Conservation (phyloP, 2,888 invertebrate genomes). For the Atethmia centrago region DNA sequence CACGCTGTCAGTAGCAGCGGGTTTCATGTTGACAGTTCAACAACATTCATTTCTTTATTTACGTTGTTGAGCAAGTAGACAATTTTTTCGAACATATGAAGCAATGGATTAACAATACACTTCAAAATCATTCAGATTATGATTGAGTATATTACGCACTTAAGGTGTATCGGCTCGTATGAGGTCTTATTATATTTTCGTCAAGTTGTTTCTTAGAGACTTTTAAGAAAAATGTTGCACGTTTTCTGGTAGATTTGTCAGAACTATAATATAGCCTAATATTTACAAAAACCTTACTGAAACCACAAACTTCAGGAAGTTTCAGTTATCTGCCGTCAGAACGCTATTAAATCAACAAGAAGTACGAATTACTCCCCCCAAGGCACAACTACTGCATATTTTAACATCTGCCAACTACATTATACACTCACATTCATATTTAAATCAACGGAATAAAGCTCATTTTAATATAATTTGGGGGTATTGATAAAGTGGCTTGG, state of each 20-base stretch:
- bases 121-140: too few species aligned
- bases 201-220: not conserved
- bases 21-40: too few species aligned
- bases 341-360: slow-evolving; percentile 79
- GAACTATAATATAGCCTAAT: not conserved
- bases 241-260: not conserved
- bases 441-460: slow-evolving; percentile 70
- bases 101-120: too few species aligned
- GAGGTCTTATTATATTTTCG: not conserved
- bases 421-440: slow-evolving; percentile 44
- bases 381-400: slow-evolving; percentile 78
- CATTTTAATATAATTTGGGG: slow-evolving; percentile 66
- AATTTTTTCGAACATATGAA: too few species aligned
- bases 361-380: slow-evolving; percentile 74
- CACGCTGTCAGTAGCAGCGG: too few species aligned
- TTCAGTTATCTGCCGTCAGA: slow-evolving; percentile 59
- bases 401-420: slow-evolving; percentile 66
- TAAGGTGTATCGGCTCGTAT: not conserved
- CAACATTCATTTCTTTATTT: too few species aligned
- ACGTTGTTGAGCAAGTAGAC: too few species aligned
- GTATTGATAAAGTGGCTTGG: slow-evolving; percentile 75
- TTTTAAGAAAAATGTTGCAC: not conserved
- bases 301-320: slow-evolving; percentile 48
- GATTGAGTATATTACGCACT: too few species aligned
- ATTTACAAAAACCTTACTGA: slow-evolving; percentile 32